These are phyloP conservation scores for Drepana arcuata DNA, from an alignment of 1,140 invertebrate genomes.

Conservation along the genomic window DNA sequence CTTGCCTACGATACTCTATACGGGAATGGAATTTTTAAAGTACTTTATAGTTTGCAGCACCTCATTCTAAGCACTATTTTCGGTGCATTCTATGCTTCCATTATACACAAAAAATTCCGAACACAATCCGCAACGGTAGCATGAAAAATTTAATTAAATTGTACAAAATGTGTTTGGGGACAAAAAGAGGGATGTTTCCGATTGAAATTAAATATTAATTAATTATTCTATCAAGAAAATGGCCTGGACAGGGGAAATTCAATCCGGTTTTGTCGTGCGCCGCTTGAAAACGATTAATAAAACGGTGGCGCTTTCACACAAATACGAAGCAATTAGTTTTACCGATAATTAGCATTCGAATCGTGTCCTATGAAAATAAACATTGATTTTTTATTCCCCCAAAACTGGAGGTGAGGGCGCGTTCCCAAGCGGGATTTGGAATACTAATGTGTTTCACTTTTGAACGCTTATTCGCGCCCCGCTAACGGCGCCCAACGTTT, in stretches of 20 bases:
- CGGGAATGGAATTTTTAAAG: slow-evolving; percentile 42
- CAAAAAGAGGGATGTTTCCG: too few species aligned
- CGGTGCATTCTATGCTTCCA: too few species aligned
- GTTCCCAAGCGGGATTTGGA: slow-evolving; percentile 37
- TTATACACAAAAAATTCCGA: too few species aligned
- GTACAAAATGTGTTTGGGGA: too few species aligned
- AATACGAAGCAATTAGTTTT: slow-evolving; percentile 64
- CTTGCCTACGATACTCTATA: slow-evolving; percentile 31
- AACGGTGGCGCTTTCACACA: slow-evolving; percentile 37
- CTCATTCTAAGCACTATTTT: too few species aligned
- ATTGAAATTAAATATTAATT: slow-evolving; percentile 5
- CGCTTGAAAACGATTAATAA: slow-evolving; percentile 28
- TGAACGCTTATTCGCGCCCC: slow-evolving; percentile 64
- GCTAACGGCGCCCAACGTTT: slow-evolving; percentile 61
- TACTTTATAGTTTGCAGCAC: slow-evolving; percentile 55
- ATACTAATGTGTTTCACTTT: slow-evolving; percentile 70
- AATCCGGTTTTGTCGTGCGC: slow-evolving; percentile 12
- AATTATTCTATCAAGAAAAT: slow-evolving; percentile 12
- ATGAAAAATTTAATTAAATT: too few species aligned
- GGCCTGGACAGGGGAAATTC: slow-evolving; percentile 15
- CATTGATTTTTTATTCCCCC: slow-evolving; percentile 70
- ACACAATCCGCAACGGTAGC: too few species aligned
- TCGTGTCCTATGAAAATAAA: slow-evolving; percentile 60
- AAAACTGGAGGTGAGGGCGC: slow-evolving; percentile 48
- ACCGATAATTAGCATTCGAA: slow-evolving; percentile 64